These are phyloP conservation scores for Anser cygnoides DNA, from an alignment of 2,113 vertebrate genomes.

Conservation along the genomic window DNA sequence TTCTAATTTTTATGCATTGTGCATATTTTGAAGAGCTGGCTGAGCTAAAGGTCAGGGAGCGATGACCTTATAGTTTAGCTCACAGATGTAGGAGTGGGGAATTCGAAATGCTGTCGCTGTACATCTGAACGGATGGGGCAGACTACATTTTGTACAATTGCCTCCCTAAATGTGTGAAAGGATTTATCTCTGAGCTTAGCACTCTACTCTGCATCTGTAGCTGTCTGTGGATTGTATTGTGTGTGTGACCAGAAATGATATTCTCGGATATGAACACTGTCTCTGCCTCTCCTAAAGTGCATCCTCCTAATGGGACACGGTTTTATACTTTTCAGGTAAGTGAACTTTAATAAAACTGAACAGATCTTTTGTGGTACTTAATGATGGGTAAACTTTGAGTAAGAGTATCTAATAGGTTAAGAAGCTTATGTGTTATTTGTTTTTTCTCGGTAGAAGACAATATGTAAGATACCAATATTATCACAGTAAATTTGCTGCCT, in stretches of 20 bases:
- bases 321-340: conserved; percentile 99
- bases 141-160: conserved; percentile 73
- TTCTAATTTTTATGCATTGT: conserved; percentile 45
- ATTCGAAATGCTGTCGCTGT: conserved; percentile 53
- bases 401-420: conserved; percentile 14
- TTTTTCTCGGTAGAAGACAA: conserved; percentile 16
- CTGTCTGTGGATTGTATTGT: conserved; percentile 83
- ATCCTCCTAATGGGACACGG: conserved; percentile 95
- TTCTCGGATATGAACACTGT: conserved; percentile 96
- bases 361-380: conserved; percentile 35
- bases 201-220: conserved; percentile 71
- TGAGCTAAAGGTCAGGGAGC: conserved; percentile 57
- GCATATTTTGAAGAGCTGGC: conserved; percentile 47
- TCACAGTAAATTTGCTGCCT: conserved; percentile 3
- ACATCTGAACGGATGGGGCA: conserved; percentile 73
- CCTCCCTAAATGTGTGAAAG: conserved; percentile 73
- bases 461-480: background rate
- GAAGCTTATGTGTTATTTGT: conserved; percentile 16
- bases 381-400: conserved; percentile 58
- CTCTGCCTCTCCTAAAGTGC: conserved; percentile 94
- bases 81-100: conserved; percentile 63
- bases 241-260: conserved; percentile 90
- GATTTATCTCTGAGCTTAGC: conserved; percentile 78
- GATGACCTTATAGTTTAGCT: conserved; percentile 67
- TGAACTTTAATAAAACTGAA: conserved; percentile 61